phyloP scores from a whole-genome alignment of 2,888 invertebrate species.

The Litoditis marina region DNA sequence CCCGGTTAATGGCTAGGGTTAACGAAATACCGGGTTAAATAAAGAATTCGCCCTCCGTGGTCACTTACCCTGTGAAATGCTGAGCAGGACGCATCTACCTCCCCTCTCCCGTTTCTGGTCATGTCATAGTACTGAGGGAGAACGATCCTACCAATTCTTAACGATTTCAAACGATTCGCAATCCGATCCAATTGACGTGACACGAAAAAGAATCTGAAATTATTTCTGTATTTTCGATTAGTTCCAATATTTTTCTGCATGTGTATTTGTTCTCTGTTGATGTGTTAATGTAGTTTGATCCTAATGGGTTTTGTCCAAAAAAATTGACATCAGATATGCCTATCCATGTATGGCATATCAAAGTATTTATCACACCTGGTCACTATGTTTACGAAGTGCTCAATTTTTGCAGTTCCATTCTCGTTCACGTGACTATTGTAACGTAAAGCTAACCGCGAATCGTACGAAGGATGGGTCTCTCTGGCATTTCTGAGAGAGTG shows the following conservation, averaged over 20 bases:
- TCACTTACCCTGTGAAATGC: conserved; percentile 31
- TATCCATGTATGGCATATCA: too few species aligned
- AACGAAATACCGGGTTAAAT: too few species aligned
- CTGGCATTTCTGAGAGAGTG: conserved; percentile 1
- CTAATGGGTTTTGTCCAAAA: background rate
- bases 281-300: too few species aligned
- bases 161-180: conserved; percentile 21
- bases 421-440: too few species aligned
- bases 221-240: too few species aligned
- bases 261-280: too few species aligned
- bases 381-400: too few species aligned
- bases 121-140: conserved; percentile 52
- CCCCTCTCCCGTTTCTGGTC: conserved; percentile 46
- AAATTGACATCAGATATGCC: conserved; percentile 1
- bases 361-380: too few species aligned
- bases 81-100: conserved; percentile 46
- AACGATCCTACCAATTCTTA: conserved; percentile 29
- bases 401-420: too few species aligned
- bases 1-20: too few species aligned
- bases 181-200: conserved; percentile 42
- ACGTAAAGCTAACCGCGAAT: conserved; percentile 11
- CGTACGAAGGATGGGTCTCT: background rate
- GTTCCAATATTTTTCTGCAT: too few species aligned
- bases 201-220: conserved; percentile 41
- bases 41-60: too few species aligned